Percentiles rank a stretch among this genome's conserved stretches.
These are phyloP conservation scores for Rattus norvegicus DNA, from an alignment of 2,113 vertebrate genomes.

Conservation along the genomic window DNA sequence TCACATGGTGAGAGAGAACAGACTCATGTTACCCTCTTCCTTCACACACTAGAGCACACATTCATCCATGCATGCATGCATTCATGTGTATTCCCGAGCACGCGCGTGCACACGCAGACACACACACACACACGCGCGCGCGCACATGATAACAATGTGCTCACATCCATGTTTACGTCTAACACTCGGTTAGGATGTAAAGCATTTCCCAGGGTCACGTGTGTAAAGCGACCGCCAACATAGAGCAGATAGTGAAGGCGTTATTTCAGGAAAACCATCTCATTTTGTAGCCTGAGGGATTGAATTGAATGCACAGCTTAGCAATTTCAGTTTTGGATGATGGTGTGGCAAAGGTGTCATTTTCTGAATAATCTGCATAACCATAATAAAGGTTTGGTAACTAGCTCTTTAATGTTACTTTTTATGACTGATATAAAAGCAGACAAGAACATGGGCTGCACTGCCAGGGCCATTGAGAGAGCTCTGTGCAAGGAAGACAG, in stretches of 20 bases:
- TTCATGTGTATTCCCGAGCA: no score
- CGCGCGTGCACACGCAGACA: no score
- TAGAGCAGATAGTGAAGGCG: neutral
- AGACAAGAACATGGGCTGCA: neutral
- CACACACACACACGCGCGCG: no score
- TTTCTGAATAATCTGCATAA: neutral
- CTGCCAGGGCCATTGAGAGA: neutral
- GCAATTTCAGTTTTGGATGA: neutral
- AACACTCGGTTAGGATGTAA: neutral
- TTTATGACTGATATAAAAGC: neutral
- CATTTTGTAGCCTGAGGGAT: neutral
- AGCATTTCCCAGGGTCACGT: neutral
- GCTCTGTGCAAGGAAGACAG: neutral
- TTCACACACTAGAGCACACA: no score
- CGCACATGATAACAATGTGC: neutral
- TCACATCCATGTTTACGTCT: neutral
- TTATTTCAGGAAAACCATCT: neutral
- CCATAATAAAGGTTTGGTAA: neutral
- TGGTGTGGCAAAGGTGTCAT: neutral
- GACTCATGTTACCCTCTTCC: neutral
- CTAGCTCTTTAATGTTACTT: neutral
- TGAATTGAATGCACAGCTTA: conserved; percentile 6
- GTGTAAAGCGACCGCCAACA: neutral
- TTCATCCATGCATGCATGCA: neutral
- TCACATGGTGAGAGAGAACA: neutral